A percentile compares a stretch with the other conserved stretches of the same genome.
These are phyloP conservation scores for Erpornis zantholeuca DNA, from an alignment of 2,113 vertebrate genomes.

Conservation along the genomic window DNA sequence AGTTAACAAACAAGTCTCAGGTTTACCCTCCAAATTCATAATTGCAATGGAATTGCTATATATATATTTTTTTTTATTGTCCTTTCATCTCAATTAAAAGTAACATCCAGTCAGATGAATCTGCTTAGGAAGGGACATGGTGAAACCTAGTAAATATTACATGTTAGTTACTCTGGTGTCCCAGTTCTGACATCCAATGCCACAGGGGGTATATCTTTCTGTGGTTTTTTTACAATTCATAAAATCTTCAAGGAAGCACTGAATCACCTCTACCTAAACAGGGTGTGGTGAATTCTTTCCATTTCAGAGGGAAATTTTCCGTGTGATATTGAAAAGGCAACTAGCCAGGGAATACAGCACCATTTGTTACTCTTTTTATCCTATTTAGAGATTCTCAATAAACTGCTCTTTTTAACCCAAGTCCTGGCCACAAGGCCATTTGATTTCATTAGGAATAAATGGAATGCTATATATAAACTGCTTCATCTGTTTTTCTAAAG, in stretches of 20 bases:
- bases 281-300: neutral
- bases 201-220: too few species aligned
- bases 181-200: neutral
- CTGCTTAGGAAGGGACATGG: neutral
- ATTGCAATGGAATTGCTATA: neutral
- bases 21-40: neutral
- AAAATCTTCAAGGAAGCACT: neutral
- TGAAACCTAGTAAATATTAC: neutral
- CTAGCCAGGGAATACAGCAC: neutral
- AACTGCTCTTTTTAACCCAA: conserved; percentile 19
- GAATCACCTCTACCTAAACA: neutral
- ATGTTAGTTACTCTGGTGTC: neutral
- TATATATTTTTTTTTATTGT: neutral
- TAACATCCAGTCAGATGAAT: neutral
- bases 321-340: neutral
- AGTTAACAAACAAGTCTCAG: neutral
- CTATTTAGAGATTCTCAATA: neutral
- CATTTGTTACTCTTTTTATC: neutral
- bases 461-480: conserved; percentile 1
- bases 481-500: conserved; percentile 23
- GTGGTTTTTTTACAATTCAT: neutral
- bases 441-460: conserved; percentile 27
- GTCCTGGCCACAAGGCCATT: neutral
- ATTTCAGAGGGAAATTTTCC: neutral
- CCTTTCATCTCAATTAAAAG: neutral